Conservation (phyloP, 2,888 invertebrate genomes). For the Stratiomys singularior region DNA sequence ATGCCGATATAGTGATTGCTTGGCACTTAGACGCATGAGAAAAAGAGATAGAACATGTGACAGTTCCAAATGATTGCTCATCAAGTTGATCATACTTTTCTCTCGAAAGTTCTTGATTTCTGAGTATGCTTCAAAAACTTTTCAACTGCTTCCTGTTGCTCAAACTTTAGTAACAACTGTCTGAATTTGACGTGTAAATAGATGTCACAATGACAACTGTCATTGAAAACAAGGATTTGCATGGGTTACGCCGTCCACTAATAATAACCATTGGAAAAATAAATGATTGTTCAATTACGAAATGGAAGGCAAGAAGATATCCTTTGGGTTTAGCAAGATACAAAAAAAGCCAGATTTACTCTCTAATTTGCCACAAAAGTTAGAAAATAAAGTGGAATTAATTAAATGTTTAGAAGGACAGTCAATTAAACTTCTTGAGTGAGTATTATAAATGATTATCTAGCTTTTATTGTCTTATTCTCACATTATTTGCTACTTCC, state of each 20-base stretch:
- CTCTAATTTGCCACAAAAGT: conserved; percentile 52
- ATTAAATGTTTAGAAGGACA: conserved; percentile 83
- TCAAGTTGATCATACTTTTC: conserved; percentile 31
- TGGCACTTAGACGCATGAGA: neutral
- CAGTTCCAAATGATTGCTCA: conserved; percentile 16
- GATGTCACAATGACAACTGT: no score
- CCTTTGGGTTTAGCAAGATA: conserved; percentile 82
- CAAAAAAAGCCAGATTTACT: conserved; percentile 59
- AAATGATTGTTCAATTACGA: neutral
- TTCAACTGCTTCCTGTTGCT: neutral
- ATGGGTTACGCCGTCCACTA: neutral
- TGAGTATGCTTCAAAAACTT: neutral
- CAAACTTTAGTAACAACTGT: neutral
- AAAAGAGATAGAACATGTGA: conserved; percentile 9
- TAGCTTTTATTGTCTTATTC: conserved; percentile 57
- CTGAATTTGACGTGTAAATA: neutral
- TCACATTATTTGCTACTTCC: neutral
- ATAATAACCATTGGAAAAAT: neutral
- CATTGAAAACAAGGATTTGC: neutral
- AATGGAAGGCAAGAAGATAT: conserved; percentile 79
- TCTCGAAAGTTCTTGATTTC: conserved; percentile 39
- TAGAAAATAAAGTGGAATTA: conserved; percentile 70
- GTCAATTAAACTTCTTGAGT: conserved; percentile 80
- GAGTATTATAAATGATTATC: conserved; percentile 60
- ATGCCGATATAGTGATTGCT: neutral